phyloP scores from a whole-genome alignment of 2,888 invertebrate species.

The Pandemis cinnamomeana region DNA sequence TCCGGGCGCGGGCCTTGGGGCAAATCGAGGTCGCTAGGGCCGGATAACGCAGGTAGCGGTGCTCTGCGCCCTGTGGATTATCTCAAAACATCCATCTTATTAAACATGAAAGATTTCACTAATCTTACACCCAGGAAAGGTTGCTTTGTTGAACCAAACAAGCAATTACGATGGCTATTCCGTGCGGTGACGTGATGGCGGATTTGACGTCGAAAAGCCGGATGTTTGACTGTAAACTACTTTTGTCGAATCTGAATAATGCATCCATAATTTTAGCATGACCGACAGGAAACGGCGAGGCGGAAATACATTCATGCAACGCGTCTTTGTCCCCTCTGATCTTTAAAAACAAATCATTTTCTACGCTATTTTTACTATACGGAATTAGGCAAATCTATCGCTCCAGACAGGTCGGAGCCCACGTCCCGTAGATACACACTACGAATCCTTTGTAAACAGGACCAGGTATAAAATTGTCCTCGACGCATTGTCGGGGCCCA shows the following conservation, averaged over 20 bases:
- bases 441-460: slow-evolving; percentile 74
- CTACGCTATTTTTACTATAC: slow-evolving; percentile 60
- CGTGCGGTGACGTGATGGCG: slow-evolving; percentile 41
- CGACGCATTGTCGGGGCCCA: slow-evolving; percentile 64
- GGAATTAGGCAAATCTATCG: slow-evolving; percentile 57
- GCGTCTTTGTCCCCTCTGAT: slow-evolving; percentile 60
- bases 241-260: slow-evolving; percentile 63
- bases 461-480: slow-evolving; percentile 78
- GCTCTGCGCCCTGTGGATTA: slow-evolving; percentile 45
- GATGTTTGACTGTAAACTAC: slow-evolving; percentile 78
- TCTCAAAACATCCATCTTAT: slow-evolving; percentile 36
- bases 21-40: slow-evolving; percentile 63
- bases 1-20: slow-evolving; percentile 73
- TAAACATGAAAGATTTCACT: slow-evolving; percentile 31
- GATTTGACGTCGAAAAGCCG: slow-evolving; percentile 67
- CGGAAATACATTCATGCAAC: slow-evolving; percentile 69
- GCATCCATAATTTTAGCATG: slow-evolving; percentile 64
- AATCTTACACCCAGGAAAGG: slow-evolving; percentile 40
- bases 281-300: slow-evolving; percentile 65
- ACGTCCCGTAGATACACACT: slow-evolving; percentile 52
- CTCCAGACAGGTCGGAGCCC: slow-evolving; percentile 75
- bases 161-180: slow-evolving; percentile 40
- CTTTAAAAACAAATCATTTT: slow-evolving; percentile 62
- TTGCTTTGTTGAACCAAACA: slow-evolving; percentile 42
- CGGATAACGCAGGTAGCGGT: slow-evolving; percentile 67